phyloP scores from a whole-genome alignment of 2,797 vertebrate species.

The Zenarchopterus dispar region DNA sequence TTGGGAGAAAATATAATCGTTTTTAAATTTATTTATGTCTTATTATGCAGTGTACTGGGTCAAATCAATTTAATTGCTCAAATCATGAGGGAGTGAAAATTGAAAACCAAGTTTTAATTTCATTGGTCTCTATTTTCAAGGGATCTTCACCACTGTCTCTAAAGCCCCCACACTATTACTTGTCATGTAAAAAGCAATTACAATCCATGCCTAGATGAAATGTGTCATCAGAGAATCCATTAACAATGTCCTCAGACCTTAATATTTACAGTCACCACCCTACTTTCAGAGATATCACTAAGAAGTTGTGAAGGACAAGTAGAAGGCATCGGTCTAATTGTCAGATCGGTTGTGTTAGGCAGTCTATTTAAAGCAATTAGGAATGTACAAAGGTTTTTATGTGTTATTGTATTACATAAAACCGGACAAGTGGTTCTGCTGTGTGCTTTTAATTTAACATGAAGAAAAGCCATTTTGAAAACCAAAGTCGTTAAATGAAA shows the following conservation, averaged over 20 bases:
- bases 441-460: conserved; percentile 8
- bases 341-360: conserved; percentile 25
- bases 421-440: conserved; percentile 28
- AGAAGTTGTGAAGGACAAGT: conserved; percentile 71
- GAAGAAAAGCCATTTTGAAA: no score
- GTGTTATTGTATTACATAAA: conserved; percentile 18
- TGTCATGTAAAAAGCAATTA: conserved; percentile 83
- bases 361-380: conserved; percentile 34
- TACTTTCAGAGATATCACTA: conserved; percentile 62
- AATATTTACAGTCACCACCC: conserved; percentile 76
- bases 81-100: conserved; percentile 83
- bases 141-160: conserved; percentile 74
- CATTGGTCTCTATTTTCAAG: conserved; percentile 81
- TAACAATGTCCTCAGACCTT: conserved; percentile 76
- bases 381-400: conserved; percentile 28
- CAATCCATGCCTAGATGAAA: conserved; percentile 79
- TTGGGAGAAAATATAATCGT: conserved; percentile 41
- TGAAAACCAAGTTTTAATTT: conserved; percentile 87
- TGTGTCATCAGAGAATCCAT: conserved; percentile 76
- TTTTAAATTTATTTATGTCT: conserved; percentile 76
- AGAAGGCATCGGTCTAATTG: conserved; percentile 51
- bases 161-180: conserved; percentile 80
- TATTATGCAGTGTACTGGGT: conserved; percentile 67
- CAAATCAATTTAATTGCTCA: conserved; percentile 79
- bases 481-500: no score